A percentile compares a stretch with the other conserved stretches of the same genome.
Conservation (phyloP, 2,113 vertebrate genomes). For the Hyperoodon ampullatus region DNA sequence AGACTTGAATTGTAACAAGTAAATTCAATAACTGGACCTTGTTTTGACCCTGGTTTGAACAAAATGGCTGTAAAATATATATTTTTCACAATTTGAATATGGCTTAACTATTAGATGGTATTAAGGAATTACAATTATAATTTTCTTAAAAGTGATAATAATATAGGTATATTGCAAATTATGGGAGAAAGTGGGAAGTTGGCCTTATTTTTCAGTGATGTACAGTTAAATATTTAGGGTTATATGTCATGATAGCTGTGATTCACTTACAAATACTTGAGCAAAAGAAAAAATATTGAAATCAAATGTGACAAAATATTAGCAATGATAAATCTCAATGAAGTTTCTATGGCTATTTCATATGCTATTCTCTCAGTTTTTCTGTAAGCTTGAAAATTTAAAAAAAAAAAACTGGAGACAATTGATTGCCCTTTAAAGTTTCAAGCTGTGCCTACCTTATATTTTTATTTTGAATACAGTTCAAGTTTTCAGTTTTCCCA, state of each 20-base stretch:
- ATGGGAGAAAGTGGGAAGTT: not conserved
- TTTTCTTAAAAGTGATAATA: not conserved
- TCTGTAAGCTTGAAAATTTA: not conserved
- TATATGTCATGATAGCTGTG: not conserved
- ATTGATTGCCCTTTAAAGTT: not conserved
- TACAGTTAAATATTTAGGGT: not conserved
- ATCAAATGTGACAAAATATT: not conserved
- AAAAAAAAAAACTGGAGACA: not conserved
- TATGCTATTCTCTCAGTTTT: not conserved
- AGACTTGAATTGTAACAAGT: not conserved
- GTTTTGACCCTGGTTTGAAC: not conserved
- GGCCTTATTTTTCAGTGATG: not conserved
- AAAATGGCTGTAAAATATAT: not conserved
- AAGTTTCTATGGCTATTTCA: not conserved
- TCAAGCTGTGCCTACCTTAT: not conserved
- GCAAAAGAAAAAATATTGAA: not conserved
- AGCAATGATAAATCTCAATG: not conserved
- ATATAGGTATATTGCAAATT: not conserved
- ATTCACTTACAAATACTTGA: not conserved
- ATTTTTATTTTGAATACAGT: slow-evolving; percentile 23
- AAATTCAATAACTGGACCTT: not conserved
- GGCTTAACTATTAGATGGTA: not conserved
- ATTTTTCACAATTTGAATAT: not conserved
- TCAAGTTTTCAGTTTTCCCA: slow-evolving; percentile 24
- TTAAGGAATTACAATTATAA: slow-evolving; percentile 13